These are phyloP conservation scores for Teinopalpus imperialis DNA, from an alignment of 2,888 invertebrate genomes.

Conservation along the genomic window DNA sequence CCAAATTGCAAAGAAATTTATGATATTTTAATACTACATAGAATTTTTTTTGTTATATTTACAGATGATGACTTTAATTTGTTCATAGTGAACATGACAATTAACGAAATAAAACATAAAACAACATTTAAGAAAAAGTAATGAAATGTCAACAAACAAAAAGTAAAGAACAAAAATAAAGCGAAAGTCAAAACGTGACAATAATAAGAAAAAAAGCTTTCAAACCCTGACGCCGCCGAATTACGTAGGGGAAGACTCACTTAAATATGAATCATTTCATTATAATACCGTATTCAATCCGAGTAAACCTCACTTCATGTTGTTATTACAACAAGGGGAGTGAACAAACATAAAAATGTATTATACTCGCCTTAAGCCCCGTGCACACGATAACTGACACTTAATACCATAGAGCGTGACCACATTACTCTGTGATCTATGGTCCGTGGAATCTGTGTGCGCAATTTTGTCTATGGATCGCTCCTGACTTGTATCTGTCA, in stretches of 20 bases:
- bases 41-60: too few relatives aligned
- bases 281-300: conserved; percentile 82
- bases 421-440: conserved; percentile 80
- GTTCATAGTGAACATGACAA: too few relatives aligned
- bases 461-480: conserved; percentile 66
- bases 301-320: conserved; percentile 78
- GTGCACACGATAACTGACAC: conserved; percentile 80
- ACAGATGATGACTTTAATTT: too few relatives aligned
- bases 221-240: conserved; percentile 73
- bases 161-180: conserved; percentile 30
- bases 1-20: too few relatives aligned
- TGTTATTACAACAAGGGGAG: conserved; percentile 74
- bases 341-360: conserved; percentile 72
- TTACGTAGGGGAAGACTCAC: conserved; percentile 77
- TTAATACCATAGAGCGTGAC: conserved; percentile 81
- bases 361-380: conserved; percentile 68
- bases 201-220: conserved; percentile 80
- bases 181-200: conserved; percentile 70
- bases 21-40: too few relatives aligned
- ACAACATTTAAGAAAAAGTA: too few relatives aligned
- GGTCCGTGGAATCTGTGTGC: conserved; percentile 59
- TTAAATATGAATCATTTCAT: conserved; percentile 83
- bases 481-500: conserved; percentile 50
- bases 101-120: too few relatives aligned
- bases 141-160: conserved; percentile 27